phyloP scores from a whole-genome alignment of 2,797 vertebrate genomes.

The Psittacula echo region DNA sequence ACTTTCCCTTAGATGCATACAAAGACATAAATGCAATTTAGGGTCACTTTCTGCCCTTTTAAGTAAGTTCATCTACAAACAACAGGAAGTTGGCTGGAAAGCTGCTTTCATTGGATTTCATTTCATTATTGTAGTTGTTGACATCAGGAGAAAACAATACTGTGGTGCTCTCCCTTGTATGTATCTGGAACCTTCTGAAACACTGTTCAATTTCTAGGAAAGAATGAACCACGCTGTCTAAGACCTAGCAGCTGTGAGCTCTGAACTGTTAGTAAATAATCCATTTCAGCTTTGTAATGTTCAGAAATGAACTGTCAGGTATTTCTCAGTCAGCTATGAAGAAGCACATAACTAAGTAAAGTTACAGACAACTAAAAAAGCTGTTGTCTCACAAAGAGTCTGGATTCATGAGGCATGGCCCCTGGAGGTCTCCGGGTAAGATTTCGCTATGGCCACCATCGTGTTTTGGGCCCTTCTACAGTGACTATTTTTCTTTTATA shows the following conservation, averaged over 20 bases:
- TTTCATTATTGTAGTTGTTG: neutral
- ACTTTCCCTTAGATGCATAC: neutral
- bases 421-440: neutral
- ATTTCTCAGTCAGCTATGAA: neutral
- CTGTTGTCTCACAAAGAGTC: neutral
- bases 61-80: neutral
- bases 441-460: accelerated
- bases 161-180: neutral
- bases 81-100: neutral
- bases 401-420: neutral
- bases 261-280: neutral
- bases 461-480: neutral
- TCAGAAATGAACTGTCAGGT: neutral
- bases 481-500: neutral
- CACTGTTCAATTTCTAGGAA: neutral
- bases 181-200: neutral
- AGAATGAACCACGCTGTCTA: neutral
- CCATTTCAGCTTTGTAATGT: neutral
- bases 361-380: neutral
- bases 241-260: neutral
- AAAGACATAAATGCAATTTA: neutral
- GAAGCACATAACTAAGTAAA: neutral
- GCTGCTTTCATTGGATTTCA: neutral
- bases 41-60: neutral
- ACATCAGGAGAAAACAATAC: neutral